Evolutionary conservation across 92 coral and sea anemone genomes (phyloP), one percentile per base, ranked within the genome.

Genomic region (Desmophyllum pertusum): DNA sequence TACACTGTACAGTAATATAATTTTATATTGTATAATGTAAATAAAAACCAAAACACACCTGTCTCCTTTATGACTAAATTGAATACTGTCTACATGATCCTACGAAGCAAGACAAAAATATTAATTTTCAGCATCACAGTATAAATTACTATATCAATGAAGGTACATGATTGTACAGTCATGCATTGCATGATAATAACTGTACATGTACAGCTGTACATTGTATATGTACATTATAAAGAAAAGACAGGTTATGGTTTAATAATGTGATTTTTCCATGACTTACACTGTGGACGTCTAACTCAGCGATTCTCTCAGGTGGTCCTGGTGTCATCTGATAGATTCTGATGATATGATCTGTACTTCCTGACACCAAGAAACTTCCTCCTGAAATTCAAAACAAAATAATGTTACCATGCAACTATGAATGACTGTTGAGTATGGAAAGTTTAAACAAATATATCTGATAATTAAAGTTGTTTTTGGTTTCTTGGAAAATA

Each of bases 71-170:
- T 96, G 99, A 75, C 98, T 96, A 65, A 94, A 96, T 78, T 94
- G 97, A 43, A 96, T 96, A 70, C 99, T 96, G 78, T 96, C 99
- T 63, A 96, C 99, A 89, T 96, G 99, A 66, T 96, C 99, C 99
- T 96, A 68, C 1, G 70, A 41, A 45, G 10, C 17, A 72, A 85
- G 38, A 62, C 55, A 88, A 25, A 37, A n/a, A 50, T 0, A 15
- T 10, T 19, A 14, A 35, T 55, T 29, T 65, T 65, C 23, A 41
- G 31, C 27, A 35, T 3, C 51, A 46, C 3, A n/a, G n/a, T n/a
- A n/a, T n/a, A n/a, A n/a, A n/a, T n/a, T n/a, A n/a, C n/a, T n/a
- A n/a, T n/a, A n/a, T n/a, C n/a, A n/a, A n/a, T n/a, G n/a, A n/a
- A n/a, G n/a, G 8, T 35, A n/a, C 21, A 73, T 37, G 27, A 2